A percentile compares a stretch with the other conserved stretches of the same genome.
phyloP scores from a whole-genome alignment of 2,113 vertebrate species.

The Onychorhynchus coronatus region DNA sequence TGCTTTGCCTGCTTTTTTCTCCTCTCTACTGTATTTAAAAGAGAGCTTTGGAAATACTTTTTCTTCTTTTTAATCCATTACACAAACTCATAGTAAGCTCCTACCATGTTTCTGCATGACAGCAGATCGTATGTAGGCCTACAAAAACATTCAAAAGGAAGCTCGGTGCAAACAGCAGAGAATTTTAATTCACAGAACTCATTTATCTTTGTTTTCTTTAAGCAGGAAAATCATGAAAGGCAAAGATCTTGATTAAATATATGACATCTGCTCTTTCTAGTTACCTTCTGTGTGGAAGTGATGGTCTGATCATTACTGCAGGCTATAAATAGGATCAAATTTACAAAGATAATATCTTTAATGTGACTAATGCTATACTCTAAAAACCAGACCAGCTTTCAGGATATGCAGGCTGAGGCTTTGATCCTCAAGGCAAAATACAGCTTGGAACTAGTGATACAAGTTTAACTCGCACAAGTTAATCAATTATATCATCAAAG shows the following conservation, averaged over 20 bases:
- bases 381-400: not conserved
- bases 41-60: not conserved
- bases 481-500: not conserved
- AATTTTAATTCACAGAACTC: not conserved
- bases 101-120: not conserved
- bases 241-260: not conserved
- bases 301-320: not conserved
- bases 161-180: not conserved
- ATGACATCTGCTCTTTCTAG: not conserved
- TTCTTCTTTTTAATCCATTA: not conserved
- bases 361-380: not conserved
- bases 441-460: not conserved
- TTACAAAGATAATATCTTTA: not conserved
- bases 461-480: not conserved
- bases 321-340: not conserved
- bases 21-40: not conserved
- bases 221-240: not conserved
- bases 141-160: not conserved
- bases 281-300: not conserved
- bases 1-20: not conserved
- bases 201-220: not conserved
- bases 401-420: not conserved
- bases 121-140: not conserved
- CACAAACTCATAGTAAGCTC: not conserved
- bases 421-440: constrained; percentile 29